phyloP scores from a whole-genome alignment of 1,140 invertebrate species.

The Drosophila kurseongensis region DNA sequence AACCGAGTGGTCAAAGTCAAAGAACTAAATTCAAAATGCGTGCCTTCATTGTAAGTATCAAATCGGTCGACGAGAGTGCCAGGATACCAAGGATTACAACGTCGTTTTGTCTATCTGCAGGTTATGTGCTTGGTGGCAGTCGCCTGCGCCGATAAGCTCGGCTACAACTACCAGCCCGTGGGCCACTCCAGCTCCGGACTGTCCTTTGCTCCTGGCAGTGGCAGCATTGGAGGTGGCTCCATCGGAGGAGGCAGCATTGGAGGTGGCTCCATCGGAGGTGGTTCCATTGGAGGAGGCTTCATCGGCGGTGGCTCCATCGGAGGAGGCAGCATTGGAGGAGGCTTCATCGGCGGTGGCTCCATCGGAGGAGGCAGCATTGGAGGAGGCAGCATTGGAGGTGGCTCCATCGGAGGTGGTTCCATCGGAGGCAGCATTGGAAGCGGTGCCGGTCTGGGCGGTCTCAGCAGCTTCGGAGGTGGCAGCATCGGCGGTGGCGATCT shows the following conservation, averaged over 20 bases:
- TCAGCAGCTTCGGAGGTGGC: too few species aligned
- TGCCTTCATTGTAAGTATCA: constrained; percentile 77
- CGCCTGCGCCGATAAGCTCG: constrained; percentile 74
- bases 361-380: too few species aligned
- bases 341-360: too few species aligned
- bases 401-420: too few species aligned
- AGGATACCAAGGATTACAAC: constrained; percentile 50
- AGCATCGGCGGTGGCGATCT: too few species aligned
- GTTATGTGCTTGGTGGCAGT: constrained; percentile 77
- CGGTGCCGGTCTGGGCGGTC: too few species aligned
- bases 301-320: too few species aligned
- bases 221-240: constrained; percentile 35
- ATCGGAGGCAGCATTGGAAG: too few species aligned
- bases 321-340: too few species aligned
- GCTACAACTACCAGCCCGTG: constrained; percentile 81
- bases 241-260: constrained; percentile 17
- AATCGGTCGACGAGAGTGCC: neutral
- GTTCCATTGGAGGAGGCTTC: too few species aligned
- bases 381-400: too few species aligned
- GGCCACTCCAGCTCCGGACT: constrained; percentile 65
- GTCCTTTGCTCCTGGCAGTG: constrained; percentile 63
- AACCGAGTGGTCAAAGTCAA: constrained; percentile 69
- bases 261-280: too few species aligned
- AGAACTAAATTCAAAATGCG: constrained; percentile 81
- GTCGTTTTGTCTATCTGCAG: constrained; percentile 30